A percentile compares a stretch with the other conserved stretches of the same genome.
Conservation (phyloP, 2,797 vertebrate species). For the Leptoclinus maculatus region DNA sequence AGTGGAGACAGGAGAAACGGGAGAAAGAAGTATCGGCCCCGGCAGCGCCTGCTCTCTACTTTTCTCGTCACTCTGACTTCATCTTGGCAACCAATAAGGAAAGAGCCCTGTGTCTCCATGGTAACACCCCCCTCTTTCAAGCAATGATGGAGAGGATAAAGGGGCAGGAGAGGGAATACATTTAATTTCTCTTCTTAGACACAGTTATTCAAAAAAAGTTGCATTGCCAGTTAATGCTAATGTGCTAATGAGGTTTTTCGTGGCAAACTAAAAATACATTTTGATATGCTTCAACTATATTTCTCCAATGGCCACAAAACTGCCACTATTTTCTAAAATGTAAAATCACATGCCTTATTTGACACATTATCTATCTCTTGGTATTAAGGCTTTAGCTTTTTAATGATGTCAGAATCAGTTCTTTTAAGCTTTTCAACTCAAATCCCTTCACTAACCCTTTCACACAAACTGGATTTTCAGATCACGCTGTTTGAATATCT, state of each 20-base stretch:
- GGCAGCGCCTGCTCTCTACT: constrained; percentile 64
- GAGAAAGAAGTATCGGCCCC: constrained; percentile 59
- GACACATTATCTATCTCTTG: not conserved
- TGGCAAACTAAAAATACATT: not conserved
- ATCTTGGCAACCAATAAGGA: constrained; percentile 72
- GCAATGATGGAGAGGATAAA: constrained; percentile 72
- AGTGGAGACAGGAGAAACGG: constrained; percentile 62
- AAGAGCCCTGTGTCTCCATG: constrained; percentile 75
- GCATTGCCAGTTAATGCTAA: not conserved
- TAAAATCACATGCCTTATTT: not conserved
- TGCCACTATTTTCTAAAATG: not conserved
- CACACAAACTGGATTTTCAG: not conserved
- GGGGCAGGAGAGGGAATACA: constrained; percentile 65
- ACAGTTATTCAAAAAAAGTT: constrained; percentile 28
- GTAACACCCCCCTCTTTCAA: constrained; percentile 67
- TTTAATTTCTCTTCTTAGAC: constrained; percentile 30
- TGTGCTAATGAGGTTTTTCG: not conserved
- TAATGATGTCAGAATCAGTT: not conserved
- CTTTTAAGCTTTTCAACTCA: not conserved
- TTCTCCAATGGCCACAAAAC: not conserved
- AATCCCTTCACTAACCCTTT: not conserved
- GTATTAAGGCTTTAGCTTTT: not conserved
- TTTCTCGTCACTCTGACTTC: constrained; percentile 74
- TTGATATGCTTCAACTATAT: not conserved
- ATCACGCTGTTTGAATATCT: constrained; percentile 1